These are phyloP conservation scores for Phyto melanocephala DNA, from an alignment of 2,888 invertebrate genomes.

Conservation along the genomic window DNA sequence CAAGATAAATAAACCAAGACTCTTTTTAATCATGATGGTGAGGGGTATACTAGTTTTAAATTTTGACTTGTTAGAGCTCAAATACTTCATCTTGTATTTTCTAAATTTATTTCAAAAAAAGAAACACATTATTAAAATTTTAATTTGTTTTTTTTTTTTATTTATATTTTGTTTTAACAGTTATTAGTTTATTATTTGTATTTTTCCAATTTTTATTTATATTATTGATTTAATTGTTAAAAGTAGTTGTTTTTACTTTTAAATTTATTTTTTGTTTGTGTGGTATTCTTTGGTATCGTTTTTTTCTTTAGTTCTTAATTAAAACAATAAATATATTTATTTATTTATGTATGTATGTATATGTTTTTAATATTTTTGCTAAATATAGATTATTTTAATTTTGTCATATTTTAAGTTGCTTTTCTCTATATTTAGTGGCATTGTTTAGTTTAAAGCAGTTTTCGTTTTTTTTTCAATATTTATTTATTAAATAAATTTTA, in stretches of 20 bases:
- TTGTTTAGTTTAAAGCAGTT: slow-evolving; percentile 60
- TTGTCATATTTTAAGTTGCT: slow-evolving; percentile 62
- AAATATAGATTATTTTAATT: slow-evolving; percentile 49
- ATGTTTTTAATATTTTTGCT: slow-evolving; percentile 28
- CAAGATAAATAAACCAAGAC: no score
- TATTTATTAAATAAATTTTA: slow-evolving; percentile 67
- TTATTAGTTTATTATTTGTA: slow-evolving; percentile 17
- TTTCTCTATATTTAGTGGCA: slow-evolving; percentile 62
- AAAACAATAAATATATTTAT: slow-evolving; percentile 57
- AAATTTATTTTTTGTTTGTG: slow-evolving; percentile 26
- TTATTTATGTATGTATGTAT: slow-evolving; percentile 23
- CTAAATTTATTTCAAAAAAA: slow-evolving; percentile 2
- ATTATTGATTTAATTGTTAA: slow-evolving; percentile 42
- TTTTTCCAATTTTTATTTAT: slow-evolving; percentile 41
- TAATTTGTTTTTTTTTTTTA: slow-evolving; percentile 19
- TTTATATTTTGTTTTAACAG: slow-evolving; percentile 16
- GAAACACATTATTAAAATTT: background rate
- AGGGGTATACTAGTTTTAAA: no score
- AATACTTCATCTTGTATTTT: slow-evolving; percentile 25
- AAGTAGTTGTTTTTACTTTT: slow-evolving; percentile 13
- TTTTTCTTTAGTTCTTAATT: slow-evolving; percentile 33
- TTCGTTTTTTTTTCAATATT: slow-evolving; percentile 22
- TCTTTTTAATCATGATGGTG: no score
- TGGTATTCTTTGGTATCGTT: slow-evolving; percentile 62
- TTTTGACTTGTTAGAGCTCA: no score